These are phyloP conservation scores for Galago senegalensis DNA, from an alignment of 2,797 vertebrate species.

Conservation along the genomic window DNA sequence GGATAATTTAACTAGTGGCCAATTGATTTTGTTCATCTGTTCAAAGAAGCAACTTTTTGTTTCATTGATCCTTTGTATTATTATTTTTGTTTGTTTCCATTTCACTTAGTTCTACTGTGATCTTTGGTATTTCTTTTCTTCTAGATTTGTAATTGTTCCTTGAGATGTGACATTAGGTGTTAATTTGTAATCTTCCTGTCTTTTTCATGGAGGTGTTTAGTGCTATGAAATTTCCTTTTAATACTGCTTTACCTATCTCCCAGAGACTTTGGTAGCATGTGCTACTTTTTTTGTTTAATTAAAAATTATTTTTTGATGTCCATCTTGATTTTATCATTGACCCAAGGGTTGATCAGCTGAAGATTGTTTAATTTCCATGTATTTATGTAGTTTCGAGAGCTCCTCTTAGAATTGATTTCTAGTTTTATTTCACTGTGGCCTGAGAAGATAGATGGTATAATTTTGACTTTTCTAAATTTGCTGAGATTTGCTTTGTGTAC, in stretches of 20 bases:
- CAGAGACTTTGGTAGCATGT: too few species aligned
- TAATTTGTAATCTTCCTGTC: background rate
- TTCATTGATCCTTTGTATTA: background rate
- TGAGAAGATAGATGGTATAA: too few species aligned
- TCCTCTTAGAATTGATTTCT: too few species aligned
- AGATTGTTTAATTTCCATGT: too few species aligned
- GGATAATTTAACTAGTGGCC: background rate
- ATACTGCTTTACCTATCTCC: background rate
- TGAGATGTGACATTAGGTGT: background rate
- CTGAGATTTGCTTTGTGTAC: too few species aligned
- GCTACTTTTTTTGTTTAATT: too few species aligned
- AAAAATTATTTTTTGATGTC: too few species aligned
- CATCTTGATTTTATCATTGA: too few species aligned
- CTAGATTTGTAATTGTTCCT: background rate
- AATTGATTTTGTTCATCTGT: background rate
- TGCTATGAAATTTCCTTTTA: background rate
- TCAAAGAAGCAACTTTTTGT: background rate
- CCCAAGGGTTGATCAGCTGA: too few species aligned
- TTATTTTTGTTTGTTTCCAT: background rate
- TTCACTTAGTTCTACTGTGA: background rate
- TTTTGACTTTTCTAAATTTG: too few species aligned
- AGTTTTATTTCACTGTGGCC: too few species aligned
- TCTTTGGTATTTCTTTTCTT: background rate
- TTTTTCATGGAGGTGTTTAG: background rate
- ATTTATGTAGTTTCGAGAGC: too few species aligned